Evolutionary conservation across 2,797 vertebrate species (phyloP).

Genomic region (Urosaurus nigricauda): DNA sequence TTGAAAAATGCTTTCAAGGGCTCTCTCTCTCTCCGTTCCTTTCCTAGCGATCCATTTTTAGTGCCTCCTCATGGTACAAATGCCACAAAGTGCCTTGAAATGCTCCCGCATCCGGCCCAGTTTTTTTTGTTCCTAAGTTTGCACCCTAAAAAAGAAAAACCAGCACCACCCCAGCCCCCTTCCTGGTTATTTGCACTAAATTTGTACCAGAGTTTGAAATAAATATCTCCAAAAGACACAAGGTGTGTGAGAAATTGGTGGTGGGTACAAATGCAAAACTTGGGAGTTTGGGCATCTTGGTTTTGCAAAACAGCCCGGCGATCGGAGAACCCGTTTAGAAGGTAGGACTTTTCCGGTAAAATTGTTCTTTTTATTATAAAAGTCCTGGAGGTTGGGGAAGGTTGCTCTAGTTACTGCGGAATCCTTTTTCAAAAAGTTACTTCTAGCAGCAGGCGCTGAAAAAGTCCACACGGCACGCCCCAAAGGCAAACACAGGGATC

Average conservation of each 20-base stretch:
- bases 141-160: not conserved
- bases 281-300: no score
- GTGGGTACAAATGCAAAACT: not conserved
- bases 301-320: no score
- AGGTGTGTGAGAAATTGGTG: not conserved
- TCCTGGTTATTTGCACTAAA: slow-evolving; percentile 36
- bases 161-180: not conserved
- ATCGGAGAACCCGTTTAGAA: no score
- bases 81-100: slow-evolving; percentile 27
- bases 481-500: not conserved
- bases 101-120: not conserved
- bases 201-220: slow-evolving; percentile 41
- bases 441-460: no score
- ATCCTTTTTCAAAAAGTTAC: no score
- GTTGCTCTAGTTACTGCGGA: no score
- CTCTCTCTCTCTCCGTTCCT: not conserved
- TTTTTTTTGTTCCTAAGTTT: not conserved
- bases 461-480: no score
- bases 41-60: not conserved
- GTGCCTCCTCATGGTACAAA: slow-evolving; percentile 10
- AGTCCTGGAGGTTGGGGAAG: no score
- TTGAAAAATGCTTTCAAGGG: not conserved
- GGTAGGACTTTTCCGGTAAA: no score
- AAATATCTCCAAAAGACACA: slow-evolving; percentile 13
- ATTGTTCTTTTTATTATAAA: no score